Percentiles rank a stretch among this genome's conserved stretches.
Conservation (phyloP, 1,140 invertebrate species). For the Zaprionus lachaisei region DNA sequence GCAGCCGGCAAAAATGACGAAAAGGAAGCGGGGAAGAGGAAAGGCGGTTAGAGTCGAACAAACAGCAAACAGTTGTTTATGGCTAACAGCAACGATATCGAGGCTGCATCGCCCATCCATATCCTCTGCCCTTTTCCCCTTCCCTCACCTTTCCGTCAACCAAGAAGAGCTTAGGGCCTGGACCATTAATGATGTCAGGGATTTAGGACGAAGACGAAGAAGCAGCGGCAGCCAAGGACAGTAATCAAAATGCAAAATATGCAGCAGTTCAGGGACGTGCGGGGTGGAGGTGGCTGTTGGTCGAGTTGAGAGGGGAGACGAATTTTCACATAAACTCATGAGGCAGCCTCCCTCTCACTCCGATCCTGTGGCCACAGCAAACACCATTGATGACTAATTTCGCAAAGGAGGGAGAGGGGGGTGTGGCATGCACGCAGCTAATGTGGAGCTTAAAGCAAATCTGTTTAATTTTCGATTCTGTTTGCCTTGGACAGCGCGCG, state of each 20-base stretch:
- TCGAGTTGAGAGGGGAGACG: not conserved
- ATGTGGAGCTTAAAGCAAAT: constrained; percentile 31
- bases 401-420: not conserved
- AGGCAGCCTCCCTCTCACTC: not conserved
- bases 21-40: not conserved
- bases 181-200: constrained; percentile 69
- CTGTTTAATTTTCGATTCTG: constrained; percentile 23
- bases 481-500: constrained; percentile 20
- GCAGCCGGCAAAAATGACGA: not conserved
- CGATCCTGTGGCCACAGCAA: not conserved
- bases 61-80: constrained; percentile 27
- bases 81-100: constrained; percentile 25
- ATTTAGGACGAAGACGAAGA: constrained; percentile 36
- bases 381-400: constrained; percentile 45
- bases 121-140: not conserved
- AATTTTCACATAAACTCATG: not conserved
- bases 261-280: constrained; percentile 8
- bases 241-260: constrained; percentile 56
- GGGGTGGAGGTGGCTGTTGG: not conserved
- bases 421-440: constrained; percentile 12
- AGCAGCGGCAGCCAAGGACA: not conserved
- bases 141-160: too few species aligned
- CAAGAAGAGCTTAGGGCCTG: constrained; percentile 9
- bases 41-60: not conserved
- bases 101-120: not conserved